These are phyloP conservation scores for Lota lota DNA, from an alignment of 2,113 vertebrate species.

Conservation along the genomic window DNA sequence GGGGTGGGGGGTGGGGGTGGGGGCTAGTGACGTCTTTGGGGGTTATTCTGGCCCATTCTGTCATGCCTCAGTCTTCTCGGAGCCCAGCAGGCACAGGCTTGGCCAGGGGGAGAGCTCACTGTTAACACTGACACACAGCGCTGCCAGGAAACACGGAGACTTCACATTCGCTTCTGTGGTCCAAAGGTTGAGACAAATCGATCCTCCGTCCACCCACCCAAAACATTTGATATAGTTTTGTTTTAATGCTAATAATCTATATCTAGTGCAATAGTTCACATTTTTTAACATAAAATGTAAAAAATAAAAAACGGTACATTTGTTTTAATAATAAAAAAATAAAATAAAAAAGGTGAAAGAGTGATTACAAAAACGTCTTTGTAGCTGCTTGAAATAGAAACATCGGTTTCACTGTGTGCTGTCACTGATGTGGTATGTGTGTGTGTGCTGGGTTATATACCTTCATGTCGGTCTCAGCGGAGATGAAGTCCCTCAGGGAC, in stretches of 20 bases:
- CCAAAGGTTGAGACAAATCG: not conserved
- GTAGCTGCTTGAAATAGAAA: no score
- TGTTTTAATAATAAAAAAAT: no score
- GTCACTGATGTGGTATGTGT: no score
- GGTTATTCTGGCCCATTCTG: constrained; percentile 61
- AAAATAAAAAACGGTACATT: no score
- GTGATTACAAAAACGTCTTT: no score
- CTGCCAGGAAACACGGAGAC: not conserved
- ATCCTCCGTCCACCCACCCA: not conserved
- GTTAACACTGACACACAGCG: not conserved
- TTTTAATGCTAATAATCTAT: no score
- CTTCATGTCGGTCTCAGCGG: constrained; percentile 85
- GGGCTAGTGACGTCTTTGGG: constrained; percentile 63
- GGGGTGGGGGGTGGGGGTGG: constrained; percentile 4
- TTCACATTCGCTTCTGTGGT: not conserved
- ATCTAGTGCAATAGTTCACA: no score
- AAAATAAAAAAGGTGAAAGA: no score
- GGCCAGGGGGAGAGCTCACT: constrained; percentile 29
- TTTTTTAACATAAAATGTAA: no score
- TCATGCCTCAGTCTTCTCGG: constrained; percentile 57
- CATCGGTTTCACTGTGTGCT: no score
- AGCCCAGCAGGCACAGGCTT: constrained; percentile 34
- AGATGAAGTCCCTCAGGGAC: constrained; percentile 75
- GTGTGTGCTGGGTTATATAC: constrained; percentile 51
- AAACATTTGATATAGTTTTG: constrained; percentile 13